These are phyloP conservation scores for Perdix hodgsoniae DNA, from an alignment of 2,797 vertebrate species.

Conservation along the genomic window DNA sequence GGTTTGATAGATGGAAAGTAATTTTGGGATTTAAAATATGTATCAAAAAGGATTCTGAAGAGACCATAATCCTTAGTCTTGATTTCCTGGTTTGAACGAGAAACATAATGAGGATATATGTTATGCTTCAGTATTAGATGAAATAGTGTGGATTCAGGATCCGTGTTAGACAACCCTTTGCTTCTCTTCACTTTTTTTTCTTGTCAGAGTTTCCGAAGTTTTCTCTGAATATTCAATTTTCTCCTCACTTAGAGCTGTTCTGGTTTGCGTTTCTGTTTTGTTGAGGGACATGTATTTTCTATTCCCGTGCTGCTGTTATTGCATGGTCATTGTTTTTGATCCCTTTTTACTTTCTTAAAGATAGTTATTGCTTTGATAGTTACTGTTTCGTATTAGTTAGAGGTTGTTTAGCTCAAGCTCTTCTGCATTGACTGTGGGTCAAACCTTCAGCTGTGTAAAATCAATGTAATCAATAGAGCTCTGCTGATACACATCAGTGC, in stretches of 20 bases:
- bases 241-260: neutral
- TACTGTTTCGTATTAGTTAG: constrained; percentile 51
- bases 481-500: constrained; percentile 62
- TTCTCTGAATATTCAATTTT: neutral
- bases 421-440: constrained; percentile 51
- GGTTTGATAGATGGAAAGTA: neutral
- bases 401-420: constrained; percentile 51
- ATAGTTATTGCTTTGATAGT: constrained; percentile 50
- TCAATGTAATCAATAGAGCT: constrained; percentile 62
- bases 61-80: neutral
- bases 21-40: neutral
- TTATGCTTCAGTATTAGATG: constrained; percentile 5
- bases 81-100: constrained; percentile 28
- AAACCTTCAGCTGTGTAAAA: constrained; percentile 61
- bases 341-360: constrained; percentile 43
- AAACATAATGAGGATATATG: neutral
- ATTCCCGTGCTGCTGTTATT: neutral
- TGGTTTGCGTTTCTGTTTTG: neutral
- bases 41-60: constrained; percentile 3
- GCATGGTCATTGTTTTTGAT: constrained; percentile 19
- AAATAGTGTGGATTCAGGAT: constrained; percentile 20
- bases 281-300: neutral
- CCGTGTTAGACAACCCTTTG: neutral
- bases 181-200: neutral
- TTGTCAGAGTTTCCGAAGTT: neutral